Evolutionary conservation across 2,113 vertebrate genomes (phyloP).

Genomic region (Hymenochirus boettgeri): DNA sequence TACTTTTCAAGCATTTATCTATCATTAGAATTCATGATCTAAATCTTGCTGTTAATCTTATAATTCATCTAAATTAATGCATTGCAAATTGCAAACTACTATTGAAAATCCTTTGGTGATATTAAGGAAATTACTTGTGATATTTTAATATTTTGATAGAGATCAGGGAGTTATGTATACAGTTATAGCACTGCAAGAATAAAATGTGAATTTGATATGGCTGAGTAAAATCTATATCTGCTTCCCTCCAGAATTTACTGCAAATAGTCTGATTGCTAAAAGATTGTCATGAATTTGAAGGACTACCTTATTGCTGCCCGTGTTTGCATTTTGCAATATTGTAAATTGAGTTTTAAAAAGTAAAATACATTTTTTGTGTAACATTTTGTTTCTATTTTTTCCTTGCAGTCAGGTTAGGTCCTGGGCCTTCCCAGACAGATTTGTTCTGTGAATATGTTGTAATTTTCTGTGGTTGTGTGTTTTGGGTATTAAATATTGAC

Average conservation of each 20-base stretch:
- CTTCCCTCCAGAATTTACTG: constrained; percentile 1
- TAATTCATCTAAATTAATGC: no score
- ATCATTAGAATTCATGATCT: no score
- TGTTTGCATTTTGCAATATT: constrained; percentile 30
- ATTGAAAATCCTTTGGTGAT: no score
- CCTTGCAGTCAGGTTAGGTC: constrained; percentile 9
- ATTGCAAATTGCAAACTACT: no score
- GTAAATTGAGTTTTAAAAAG: constrained; percentile 20
- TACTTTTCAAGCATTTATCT: no score
- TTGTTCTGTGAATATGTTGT: constrained; percentile 25
- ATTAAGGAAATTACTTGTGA: no score
- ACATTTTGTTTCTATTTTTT: not conserved
- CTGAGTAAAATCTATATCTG: no score
- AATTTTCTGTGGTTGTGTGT: constrained; percentile 31
- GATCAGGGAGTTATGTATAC: no score
- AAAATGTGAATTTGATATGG: no score
- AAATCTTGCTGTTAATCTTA: no score
- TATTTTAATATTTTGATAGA: no score
- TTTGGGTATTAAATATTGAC: constrained; percentile 18
- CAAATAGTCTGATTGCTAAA: constrained; percentile 7
- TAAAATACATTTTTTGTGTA: constrained; percentile 1
- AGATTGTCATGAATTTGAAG: constrained; percentile 9
- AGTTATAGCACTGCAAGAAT: no score
- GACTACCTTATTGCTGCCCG: constrained; percentile 1
- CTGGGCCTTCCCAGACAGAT: constrained; percentile 21